Conservation (phyloP, 2,888 invertebrate genomes). For the Podabrus alpinus region DNA sequence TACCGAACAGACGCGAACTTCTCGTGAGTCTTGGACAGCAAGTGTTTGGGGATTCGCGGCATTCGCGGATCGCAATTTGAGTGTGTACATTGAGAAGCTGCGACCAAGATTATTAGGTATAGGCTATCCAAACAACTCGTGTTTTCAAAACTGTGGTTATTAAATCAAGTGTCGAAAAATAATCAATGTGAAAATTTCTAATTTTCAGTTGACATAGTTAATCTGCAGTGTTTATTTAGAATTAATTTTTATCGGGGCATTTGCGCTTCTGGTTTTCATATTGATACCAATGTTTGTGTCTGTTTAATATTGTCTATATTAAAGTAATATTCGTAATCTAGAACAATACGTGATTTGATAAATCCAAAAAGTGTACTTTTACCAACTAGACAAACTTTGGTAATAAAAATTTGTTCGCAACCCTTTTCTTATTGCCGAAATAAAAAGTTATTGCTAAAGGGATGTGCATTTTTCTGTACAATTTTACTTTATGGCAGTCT, state of each 20-base stretch:
- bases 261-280: neutral
- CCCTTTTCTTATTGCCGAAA: constrained; percentile 17
- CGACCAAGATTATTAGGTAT: neutral
- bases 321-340: neutral
- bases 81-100: constrained; percentile 22
- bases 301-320: neutral
- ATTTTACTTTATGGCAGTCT: neutral
- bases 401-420: neutral
- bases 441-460: neutral
- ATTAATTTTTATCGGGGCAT: neutral
- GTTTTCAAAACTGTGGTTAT: neutral
- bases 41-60: constrained; percentile 36
- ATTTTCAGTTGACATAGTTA: neutral
- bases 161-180: neutral
- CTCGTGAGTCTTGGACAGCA: constrained; percentile 29
- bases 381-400: neutral
- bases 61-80: constrained; percentile 49
- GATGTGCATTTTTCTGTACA: neutral
- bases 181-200: neutral
- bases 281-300: constrained; percentile 1
- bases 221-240: neutral
- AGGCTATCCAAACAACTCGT: neutral
- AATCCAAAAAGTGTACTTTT: neutral
- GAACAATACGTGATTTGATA: neutral
- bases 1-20: constrained; percentile 48